Base-by-base conservation (phyloP, 2,113 vertebrate genomes). In the Sus scrofa region DNA sequence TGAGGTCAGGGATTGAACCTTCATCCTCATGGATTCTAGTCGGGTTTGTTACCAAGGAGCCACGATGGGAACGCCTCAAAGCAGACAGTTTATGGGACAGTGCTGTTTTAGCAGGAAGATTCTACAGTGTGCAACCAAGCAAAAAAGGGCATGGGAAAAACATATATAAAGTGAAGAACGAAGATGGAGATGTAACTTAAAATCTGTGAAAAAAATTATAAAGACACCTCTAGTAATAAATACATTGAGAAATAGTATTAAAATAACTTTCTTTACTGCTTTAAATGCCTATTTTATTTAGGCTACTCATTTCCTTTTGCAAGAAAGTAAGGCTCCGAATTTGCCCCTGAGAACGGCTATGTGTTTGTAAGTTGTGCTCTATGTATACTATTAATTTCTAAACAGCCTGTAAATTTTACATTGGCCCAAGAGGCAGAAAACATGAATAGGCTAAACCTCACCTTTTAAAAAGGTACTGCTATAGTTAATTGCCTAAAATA, bases 261-360 rank as follows among this genome's bases (percentile, higher is more conserved):
- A 77, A 83, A 65, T 65, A 92, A 73, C 39, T 56, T 60, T 2
- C 70, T 6, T 73, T 78, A 24, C 26, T 65, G 85, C 79, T 79
- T 86, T 82, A 81, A 86, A 19, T 56, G 74, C 34, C 63, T 39
- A 32, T 82, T 77, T 94, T 68, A 62, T 67, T 87, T 89, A 92
- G 78, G 24, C 34, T 44, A 50, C 44, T 77, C 12, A 20, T 37
- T 78, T 78, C 27, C 30, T 54, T n/a, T 26, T 44, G 18, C 7
- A 73, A 44, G 81, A 86, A 68, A 81, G 9, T 1, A 50, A 70
- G 78, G 37, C 78, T 70, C 52, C 85, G 88, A 91, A 81, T 95
- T 94, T 89, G 44, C 83, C 65, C 32, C 60, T n/a, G 1, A 58
- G 22, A 92, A 92, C 13, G 79, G 63, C 37, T 44, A 10, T n/a